Evolutionary conservation across 2,113 vertebrate species (phyloP), one percentile per base, ranked within the genome.

Genomic region (Cervus canadensis): DNA sequence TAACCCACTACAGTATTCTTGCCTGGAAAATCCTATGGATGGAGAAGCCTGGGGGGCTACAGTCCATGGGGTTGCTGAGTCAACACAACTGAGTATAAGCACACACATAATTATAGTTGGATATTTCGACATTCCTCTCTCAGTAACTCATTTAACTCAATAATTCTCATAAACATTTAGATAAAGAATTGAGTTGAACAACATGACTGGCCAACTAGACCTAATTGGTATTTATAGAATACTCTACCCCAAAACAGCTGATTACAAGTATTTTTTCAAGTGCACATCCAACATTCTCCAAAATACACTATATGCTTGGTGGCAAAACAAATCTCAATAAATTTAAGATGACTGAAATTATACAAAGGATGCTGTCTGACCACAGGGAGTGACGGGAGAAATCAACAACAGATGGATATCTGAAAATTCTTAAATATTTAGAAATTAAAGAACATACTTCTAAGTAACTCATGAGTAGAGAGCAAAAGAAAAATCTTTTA

Each of bases 331-430:
- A 86, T 91, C 54, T 87, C 50, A 90, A 6, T 85, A 81, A 30
- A 33, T 87, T 93, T 96, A 95, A 84, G 36, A 94, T 60, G 40
- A 33, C 59, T 96, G 23, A 87, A 96, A 82, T 92, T 94, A 81
- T 84, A 33, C 16, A 56, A 85, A 74, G 25, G 62, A 57, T 62
- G 17, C 56, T 62, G 3, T 86, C 62, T 89, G 76, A 56, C 2
- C 8, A 91, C 16, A 19, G n/a, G n/a, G 30, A 81, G 48, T 87
- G 57, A 74, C 84, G 60, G 21, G 45, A 90, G 23, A 90, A 96
- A 90, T 93, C 81, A 96, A 11, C 85, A 91, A 59, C 71, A 92
- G 59, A 94, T 91, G 92, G 48, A 84, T 89, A 84, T 43, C n/a
- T 89, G 43, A 67, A 67, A 90, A 56, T 86, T 82, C 30, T n/a